Base-by-base conservation (phyloP, 2,797 vertebrate genomes). In the Acridotheres tristis region DNA sequence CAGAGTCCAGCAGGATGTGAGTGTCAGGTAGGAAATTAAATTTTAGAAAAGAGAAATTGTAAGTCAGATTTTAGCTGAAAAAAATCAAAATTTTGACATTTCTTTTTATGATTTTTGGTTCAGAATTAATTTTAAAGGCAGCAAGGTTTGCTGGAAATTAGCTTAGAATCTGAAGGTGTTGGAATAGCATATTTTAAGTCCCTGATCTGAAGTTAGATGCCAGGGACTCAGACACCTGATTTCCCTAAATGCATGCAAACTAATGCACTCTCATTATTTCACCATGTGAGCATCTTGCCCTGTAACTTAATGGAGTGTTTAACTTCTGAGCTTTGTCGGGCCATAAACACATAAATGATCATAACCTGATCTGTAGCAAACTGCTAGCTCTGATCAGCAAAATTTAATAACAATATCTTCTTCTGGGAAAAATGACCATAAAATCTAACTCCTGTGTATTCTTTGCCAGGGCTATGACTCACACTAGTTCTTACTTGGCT, bases 161-260 rank as follows among this genome's bases (percentile, higher is more conserved):
- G 7, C 13, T 76, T 30, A 22, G 59, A 62, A 25, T 67, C 67
- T 71, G 48, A 48, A 87, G 16, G n/a, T 48, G 40, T 50, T 73
- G 43, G 63, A 77, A 63, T 32, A 79, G 29, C 1, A 0, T 34
- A 25, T 63, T 94, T 78, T 59, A 77, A 65, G 58, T 93, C 67
- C 29, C 71, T 79, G 63, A 57, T 87, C 36, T 82, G 45, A 95
- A 82, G 90, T 85, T 72, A 73, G 42, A 54, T 88, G 75, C 42
- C 50, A 71, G 53, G 9, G 43, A 69, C 85, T 87, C 20, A 17
- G 55, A 75, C 36, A 89, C 11, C 8, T 89, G 67, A 94, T 90
- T 95, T 83, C 88, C 67, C 88, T 89, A 83, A 95, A 92, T 51
- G 43, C 57, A 80, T 83, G 36, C 72, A 89, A 92, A 85, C 45